phyloP scores from a whole-genome alignment of 1,140 invertebrate species.

The Drosophila erecta region DNA sequence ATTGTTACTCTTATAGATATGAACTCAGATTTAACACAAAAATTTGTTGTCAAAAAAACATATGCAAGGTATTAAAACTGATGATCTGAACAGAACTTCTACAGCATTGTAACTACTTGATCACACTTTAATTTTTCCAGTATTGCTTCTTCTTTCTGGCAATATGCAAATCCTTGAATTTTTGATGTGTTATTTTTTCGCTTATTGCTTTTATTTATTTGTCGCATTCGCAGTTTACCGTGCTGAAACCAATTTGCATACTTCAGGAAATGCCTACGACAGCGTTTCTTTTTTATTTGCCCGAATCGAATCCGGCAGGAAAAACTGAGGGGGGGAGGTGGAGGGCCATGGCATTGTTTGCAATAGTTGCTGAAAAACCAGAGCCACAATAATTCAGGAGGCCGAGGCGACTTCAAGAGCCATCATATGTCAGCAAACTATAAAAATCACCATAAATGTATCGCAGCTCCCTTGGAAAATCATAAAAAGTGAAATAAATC shows the following conservation, averaged over 20 bases:
- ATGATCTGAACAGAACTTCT: too few species aligned
- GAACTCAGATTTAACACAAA: too few species aligned
- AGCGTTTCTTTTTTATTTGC: slow-evolving; percentile 54
- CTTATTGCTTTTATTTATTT: slow-evolving; percentile 46
- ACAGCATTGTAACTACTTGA: background rate
- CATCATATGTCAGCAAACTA: slow-evolving; percentile 73
- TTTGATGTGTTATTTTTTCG: slow-evolving; percentile 50
- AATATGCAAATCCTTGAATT: slow-evolving; percentile 64
- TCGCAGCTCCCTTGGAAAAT: slow-evolving; percentile 22
- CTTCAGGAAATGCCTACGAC: slow-evolving; percentile 72
- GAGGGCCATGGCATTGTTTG: slow-evolving; percentile 44
- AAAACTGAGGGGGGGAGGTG: background rate
- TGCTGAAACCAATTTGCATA: slow-evolving; percentile 76
- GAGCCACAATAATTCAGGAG: slow-evolving; percentile 16
- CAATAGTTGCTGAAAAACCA: slow-evolving; percentile 41
- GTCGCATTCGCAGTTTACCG: slow-evolving; percentile 59
- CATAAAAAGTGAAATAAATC: slow-evolving; percentile 47
- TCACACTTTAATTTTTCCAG: slow-evolving; percentile 1
- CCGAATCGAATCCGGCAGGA: slow-evolving; percentile 9
- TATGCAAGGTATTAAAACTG: background rate
- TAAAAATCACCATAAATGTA: slow-evolving; percentile 61
- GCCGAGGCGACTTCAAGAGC: slow-evolving; percentile 51
- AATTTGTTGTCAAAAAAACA: too few species aligned
- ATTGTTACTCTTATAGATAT: too few species aligned
- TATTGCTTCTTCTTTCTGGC: background rate